Base-by-base conservation (phyloP, 2,888 invertebrate species). In the Dioctria linearis region DNA sequence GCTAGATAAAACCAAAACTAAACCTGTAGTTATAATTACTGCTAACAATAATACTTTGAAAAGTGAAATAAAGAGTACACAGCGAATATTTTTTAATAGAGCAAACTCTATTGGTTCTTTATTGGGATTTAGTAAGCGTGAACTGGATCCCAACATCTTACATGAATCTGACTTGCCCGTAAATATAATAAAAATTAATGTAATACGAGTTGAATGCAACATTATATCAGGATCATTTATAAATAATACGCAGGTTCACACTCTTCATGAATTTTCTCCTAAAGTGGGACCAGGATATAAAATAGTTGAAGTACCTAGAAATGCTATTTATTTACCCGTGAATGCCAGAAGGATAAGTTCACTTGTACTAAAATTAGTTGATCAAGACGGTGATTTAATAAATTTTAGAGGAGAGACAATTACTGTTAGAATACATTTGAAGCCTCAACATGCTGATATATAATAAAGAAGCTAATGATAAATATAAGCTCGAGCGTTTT, bases 211-310 rank as follows among this genome's bases (percentile, higher is more conserved):
- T 0, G 25, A 25, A 25, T 25, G 69, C 49, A 75, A 51, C 66
- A 67, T 63, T 46, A 51, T 13, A 67, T 67, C 61, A 49, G 61
- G 40, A n/a, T 80, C 67, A 61, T 81, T 9, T 80, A 80, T 75
- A 57, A 54, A 59, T 81, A 84, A 84, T 9, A 82, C 82, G 76
- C 83, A 80, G 43, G 83, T 84, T 37, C 86, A 88, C 73, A 86
- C 84, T 3, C 84, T 87, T 71, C 85, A 87, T 78, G n/a, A n/a
- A n/a, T n/a, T n/a, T n/a, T n/a, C n/a, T n/a, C n/a, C n/a, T n/a
- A n/a, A n/a, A n/a, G n/a, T n/a, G 11, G 82, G 83, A 13, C 85
- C 86, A 5, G 87, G 87, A n/a, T 87, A 84, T 85, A 85, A 86
- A 83, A 84, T 86, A 49, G 82, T 86, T 66, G 86, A 86, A 81